Percentiles rank a stretch among this genome's conserved stretches.
Conservation (phyloP, 1,140 invertebrate species). For the Philotrypesis tridentata region DNA sequence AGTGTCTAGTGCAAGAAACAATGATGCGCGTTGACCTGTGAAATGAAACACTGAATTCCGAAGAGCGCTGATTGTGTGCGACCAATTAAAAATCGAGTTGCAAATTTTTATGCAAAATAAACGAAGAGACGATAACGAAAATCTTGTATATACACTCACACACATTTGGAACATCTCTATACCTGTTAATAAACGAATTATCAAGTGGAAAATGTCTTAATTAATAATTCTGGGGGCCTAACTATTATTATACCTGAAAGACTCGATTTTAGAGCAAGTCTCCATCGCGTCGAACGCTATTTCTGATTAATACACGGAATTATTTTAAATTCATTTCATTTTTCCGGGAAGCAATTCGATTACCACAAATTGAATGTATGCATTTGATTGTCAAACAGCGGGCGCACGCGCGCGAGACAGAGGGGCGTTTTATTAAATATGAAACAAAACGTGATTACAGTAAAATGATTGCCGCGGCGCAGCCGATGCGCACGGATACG, state of each 20-base stretch:
- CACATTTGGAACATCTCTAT: neutral
- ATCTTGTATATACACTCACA: constrained; percentile 32
- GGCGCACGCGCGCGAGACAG: neutral
- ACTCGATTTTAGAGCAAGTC: too few species aligned
- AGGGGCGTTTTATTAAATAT: constrained; percentile 13
- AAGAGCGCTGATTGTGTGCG: neutral
- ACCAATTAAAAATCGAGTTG: neutral
- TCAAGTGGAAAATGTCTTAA: neutral
- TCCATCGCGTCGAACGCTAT: too few species aligned
- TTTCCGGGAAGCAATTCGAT: neutral
- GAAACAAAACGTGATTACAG: constrained; percentile 24
- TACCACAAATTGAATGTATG: neutral
- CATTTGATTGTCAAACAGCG: neutral
- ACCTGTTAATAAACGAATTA: constrained; percentile 39
- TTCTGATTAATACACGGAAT: neutral
- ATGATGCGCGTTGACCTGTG: neutral
- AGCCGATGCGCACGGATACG: neutral
- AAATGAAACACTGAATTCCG: too few species aligned
- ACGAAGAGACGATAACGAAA: neutral
- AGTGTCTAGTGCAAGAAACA: neutral
- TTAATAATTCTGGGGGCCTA: too few species aligned
- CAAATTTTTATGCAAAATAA: neutral
- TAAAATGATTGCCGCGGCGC: constrained; percentile 7
- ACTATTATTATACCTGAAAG: too few species aligned
- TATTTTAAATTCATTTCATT: neutral